phyloP scores from a whole-genome alignment of 2,888 invertebrate genomes.

The Orchestes rusci region DNA sequence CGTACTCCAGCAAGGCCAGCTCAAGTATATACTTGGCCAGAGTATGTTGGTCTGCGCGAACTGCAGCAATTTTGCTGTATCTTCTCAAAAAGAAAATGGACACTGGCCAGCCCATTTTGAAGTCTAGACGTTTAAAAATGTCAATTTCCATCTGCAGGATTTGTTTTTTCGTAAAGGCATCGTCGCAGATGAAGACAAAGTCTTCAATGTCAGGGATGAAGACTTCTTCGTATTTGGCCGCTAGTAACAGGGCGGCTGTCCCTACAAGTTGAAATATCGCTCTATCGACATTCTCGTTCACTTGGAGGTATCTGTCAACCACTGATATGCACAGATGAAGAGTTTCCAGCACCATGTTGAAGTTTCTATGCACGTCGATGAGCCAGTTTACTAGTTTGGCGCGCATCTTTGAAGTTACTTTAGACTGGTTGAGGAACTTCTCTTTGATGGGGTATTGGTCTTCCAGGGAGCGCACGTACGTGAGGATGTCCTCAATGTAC shows the following conservation, averaged over 20 bases:
- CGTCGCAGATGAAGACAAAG: constrained; percentile 87
- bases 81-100: constrained; percentile 86
- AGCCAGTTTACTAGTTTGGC: constrained; percentile 89
- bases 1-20: constrained; percentile 71
- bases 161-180: constrained; percentile 71
- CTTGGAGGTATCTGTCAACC: constrained; percentile 84
- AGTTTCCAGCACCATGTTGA: constrained; percentile 80
- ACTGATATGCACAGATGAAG: constrained; percentile 82
- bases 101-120: constrained; percentile 77
- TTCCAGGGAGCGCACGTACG: constrained; percentile 73
- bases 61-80: constrained; percentile 54
- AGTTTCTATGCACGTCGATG: constrained; percentile 83
- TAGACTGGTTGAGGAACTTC: constrained; percentile 61
- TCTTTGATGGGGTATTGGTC: constrained; percentile 54
- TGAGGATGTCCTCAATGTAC: constrained; percentile 86
- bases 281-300: constrained; percentile 40
- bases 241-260: constrained; percentile 81
- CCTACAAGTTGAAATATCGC: constrained; percentile 75
- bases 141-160: constrained; percentile 76
- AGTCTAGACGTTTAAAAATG: constrained; percentile 70
- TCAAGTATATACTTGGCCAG: constrained; percentile 86
- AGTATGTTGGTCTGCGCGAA: constrained; percentile 46
- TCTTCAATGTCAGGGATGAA: constrained; percentile 80
- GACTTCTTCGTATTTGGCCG: constrained; percentile 93
- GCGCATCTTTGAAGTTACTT: constrained; percentile 79